These are phyloP conservation scores for Meloidogyne floridensis DNA, from an alignment of 1,140 invertebrate genomes.

Conservation along the genomic window DNA sequence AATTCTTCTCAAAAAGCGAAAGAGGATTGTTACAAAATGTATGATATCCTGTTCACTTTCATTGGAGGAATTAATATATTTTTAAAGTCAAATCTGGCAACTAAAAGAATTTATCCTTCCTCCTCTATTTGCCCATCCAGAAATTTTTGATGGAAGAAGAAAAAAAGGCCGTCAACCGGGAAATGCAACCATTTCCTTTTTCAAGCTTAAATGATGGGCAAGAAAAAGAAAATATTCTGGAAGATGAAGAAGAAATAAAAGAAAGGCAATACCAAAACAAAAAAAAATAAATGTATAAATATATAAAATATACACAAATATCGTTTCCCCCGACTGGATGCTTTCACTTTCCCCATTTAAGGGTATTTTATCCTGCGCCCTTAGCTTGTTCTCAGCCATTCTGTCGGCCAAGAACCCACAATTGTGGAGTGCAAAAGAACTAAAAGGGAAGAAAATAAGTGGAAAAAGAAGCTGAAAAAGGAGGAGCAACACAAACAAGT, in stretches of 20 bases:
- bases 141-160: too few relatives aligned
- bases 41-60: too few relatives aligned
- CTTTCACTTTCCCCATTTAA: neutral
- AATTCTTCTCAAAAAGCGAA: too few relatives aligned
- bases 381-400: neutral
- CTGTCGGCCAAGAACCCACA: neutral
- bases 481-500: neutral
- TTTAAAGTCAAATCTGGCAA: neutral
- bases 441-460: conserved; percentile 1
- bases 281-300: neutral
- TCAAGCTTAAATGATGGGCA: neutral
- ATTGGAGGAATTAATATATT: too few relatives aligned
- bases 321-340: too few relatives aligned
- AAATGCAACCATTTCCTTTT: neutral
- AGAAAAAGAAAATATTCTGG: neutral
- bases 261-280: neutral
- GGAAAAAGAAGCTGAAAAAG: neutral
- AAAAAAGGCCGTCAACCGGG: neutral
- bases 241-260: conserved; percentile 1
- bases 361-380: conserved; percentile 8
- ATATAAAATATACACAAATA: neutral
- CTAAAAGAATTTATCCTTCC: neutral
- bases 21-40: too few relatives aligned
- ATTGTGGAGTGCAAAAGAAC: neutral
- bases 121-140: neutral